Evolutionary conservation across 2,888 invertebrate species (phyloP), one percentile per base, ranked within the genome.

Genomic region (Argyresthia goedartella): DNA sequence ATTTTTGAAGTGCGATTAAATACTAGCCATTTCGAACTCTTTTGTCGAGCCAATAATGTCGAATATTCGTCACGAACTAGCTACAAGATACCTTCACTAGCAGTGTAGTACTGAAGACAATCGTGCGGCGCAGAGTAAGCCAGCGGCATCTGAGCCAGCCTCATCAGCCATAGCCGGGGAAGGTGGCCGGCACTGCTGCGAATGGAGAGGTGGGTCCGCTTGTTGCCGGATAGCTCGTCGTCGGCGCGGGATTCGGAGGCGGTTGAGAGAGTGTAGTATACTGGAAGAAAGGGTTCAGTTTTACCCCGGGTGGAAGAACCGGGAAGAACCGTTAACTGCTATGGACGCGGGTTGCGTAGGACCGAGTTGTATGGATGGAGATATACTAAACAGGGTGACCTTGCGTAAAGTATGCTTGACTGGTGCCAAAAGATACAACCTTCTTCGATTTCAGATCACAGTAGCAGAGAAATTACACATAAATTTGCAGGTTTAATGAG

Each of bases 91-190:
- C 93, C 93, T 62, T 89, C 90, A 4, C 75, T 65, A 8, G 87
- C 87, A 0, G 89, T 90, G 63, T 89, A 90, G 65, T 93, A 94
- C 72, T 95, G 95, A 44, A 93, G 73, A 64, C 95, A 95, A 13
- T 92, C 91, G 16, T 91, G 89, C 0, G 95, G 95, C 0, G 94
- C 93, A 1, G 93, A 84, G 62, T 93, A 89, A 15, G 91, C 91
- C 46, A 95, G 92, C 0, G 92, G 93, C 72, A 95, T 88, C 76
- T 95, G 95, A 0, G 90, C 88, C 0, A 95, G 87, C 50, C 91
- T 86, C 66, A 95, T 89, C 73, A 95, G 92, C 95, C 95, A 95
- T 55, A 95, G 81, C 0, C 95, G 88, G 1, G 91, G 89, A 62
- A 91, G 87, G 57, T 92, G 89, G 0, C 88, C 88, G 0, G 75